These are phyloP conservation scores for Sebastes wilsoni DNA, from an alignment of 2,797 vertebrate genomes.

Conservation along the genomic window DNA sequence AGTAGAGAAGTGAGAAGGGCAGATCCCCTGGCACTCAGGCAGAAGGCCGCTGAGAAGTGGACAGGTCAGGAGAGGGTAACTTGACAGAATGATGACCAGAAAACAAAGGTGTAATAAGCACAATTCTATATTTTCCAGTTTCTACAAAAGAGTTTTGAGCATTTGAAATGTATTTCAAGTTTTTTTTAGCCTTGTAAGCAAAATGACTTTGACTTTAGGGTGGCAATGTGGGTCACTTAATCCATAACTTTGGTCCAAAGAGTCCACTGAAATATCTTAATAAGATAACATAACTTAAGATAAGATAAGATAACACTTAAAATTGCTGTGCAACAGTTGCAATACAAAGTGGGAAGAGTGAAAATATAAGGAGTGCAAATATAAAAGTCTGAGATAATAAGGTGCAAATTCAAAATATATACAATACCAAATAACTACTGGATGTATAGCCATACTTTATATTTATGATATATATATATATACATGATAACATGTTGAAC, in stretches of 20 bases:
- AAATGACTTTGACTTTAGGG: too few relatives aligned
- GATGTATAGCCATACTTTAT: background rate
- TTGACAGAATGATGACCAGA: background rate
- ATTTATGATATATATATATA: background rate
- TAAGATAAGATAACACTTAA: background rate
- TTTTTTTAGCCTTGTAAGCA: background rate
- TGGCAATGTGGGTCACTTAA: background rate
- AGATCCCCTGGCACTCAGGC: background rate
- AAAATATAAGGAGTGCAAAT: background rate
- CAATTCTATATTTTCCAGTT: background rate
- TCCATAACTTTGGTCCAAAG: background rate
- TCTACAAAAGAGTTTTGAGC: background rate
- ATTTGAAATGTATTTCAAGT: background rate
- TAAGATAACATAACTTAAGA: too few relatives aligned
- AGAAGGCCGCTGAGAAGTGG: background rate
- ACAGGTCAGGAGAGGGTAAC: background rate
- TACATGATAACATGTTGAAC: background rate
- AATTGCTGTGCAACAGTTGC: background rate
- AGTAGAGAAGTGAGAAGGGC: slow-evolving; percentile 14
- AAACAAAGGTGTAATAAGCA: background rate
- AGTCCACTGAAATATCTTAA: background rate
- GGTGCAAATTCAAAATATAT: background rate
- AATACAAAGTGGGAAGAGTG: background rate
- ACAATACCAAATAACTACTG: background rate
- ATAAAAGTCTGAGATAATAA: background rate